Percentiles rank a stretch among this genome's conserved stretches.
Evolutionary conservation across 2,797 vertebrate genomes (phyloP).

Genomic region (Helarctos malayanus): DNA sequence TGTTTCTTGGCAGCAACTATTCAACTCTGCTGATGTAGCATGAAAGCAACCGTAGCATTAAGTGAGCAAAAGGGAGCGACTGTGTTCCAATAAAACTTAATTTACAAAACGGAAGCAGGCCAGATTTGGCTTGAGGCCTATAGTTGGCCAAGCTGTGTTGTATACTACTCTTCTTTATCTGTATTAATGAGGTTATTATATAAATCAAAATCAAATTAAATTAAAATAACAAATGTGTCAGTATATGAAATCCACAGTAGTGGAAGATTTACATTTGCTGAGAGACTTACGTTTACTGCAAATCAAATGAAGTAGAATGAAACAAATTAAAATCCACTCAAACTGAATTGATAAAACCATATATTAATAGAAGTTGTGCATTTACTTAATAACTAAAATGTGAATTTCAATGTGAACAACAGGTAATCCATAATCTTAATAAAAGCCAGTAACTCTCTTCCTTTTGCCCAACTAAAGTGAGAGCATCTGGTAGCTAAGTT

Average conservation of each 20-base stretch:
- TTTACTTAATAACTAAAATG: conserved; percentile 14
- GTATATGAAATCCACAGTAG: background rate
- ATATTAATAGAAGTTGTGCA: background rate
- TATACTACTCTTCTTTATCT: background rate
- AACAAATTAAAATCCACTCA: background rate
- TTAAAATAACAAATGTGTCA: background rate
- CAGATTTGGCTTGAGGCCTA: background rate
- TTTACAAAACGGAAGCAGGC: background rate
- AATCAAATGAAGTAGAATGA: conserved; percentile 28
- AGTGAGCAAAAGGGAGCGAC: background rate
- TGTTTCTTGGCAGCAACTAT: background rate
- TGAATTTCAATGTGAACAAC: conserved; percentile 35
- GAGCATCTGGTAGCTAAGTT: background rate
- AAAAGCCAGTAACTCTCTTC: background rate
- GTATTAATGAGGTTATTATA: background rate
- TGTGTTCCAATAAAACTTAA: background rate
- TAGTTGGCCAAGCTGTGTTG: background rate
- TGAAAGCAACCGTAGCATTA: background rate
- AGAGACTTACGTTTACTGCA: background rate
- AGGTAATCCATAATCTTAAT: conserved; percentile 9
- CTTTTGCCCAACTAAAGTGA: background rate
- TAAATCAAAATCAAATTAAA: conserved; percentile 21
- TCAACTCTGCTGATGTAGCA: background rate
- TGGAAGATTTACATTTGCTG: background rate
- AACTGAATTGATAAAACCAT: background rate